Evolutionary conservation across 2,113 vertebrate species (phyloP), one percentile per base, ranked within the genome.

Genomic region (Motacilla tschutschensis): DNA sequence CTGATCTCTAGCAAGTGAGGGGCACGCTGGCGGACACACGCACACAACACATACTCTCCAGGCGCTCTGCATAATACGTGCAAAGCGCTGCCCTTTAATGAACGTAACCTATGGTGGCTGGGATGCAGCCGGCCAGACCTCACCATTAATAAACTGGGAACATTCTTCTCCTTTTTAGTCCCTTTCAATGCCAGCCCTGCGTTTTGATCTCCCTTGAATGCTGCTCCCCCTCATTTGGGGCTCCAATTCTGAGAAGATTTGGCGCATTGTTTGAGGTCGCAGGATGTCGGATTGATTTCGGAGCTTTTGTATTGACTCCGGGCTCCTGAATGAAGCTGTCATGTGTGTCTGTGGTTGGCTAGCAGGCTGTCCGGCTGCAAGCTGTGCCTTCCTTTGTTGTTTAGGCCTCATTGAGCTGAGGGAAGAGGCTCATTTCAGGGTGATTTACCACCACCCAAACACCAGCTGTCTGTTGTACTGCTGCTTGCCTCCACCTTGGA

Each of bases 361-460:
- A 97, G 97, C 96, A 87, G 97, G 97, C 98, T 97, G 96, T 97
- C 97, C 96, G 97, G 96, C 97, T 97, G 96, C 97, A 98, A 98
- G 97, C 97, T 97, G 97, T 97, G 97, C 95, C 95, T 97, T 96
- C 96, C 95, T 98, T 98, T 98, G 97, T 98, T 98, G 96, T 97
- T 97, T 97, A 96, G 96, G 93, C 97, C 97, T 97, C 97, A 97
- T 95, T 97, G 96, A 98, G 95, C 96, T 95, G 95, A 96, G 96
- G 97, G 97, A 97, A 98, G 98, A 98, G 97, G 97, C 98, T 98
- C 97, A 96, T 97, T 97, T 98, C 98, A 98, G 98, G 98, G 98
- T 99, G 98, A 99, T 99, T 99, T 99, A 99, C 98, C 98, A 98
- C 98, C 96, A 96, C 98, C 98, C 98, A 99, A 99, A 99, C 98